Evolutionary conservation across 2,797 vertebrate genomes (phyloP), one percentile per base, ranked within the genome.

Genomic region (Lutjanus campechanus): DNA sequence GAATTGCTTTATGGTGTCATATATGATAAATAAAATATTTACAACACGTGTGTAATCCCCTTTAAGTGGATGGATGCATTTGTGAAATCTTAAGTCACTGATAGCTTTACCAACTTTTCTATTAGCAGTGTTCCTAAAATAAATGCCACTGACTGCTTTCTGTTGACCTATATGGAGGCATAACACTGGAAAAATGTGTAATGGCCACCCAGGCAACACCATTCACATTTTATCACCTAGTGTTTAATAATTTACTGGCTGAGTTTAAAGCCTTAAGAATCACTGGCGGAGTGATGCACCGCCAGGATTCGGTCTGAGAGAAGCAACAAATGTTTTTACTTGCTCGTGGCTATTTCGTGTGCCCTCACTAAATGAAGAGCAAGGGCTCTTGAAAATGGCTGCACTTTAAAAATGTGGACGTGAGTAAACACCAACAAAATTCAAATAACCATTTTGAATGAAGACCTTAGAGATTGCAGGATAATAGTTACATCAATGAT

Each of bases 151-250:
- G 50, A 40, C 74, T 55, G 44, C 63, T 67, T 83, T 73, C 50
- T 65, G 22, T 78, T 76, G 77, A 84, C 72, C 64, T 70, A 68
- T 79, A 63, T 54, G 46, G 72, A 82, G 22, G 69, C 66, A 77
- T 65, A 81, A 81, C 68, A 69, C 73, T 71, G 77, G 82, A 89
- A 85, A 85, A 83, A 76, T 58, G 53, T 74, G 71, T 85, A 79
- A 90, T 77, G 78, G 68, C 73, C 85, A 85, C 75, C 65, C 53
- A 41, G 75, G 76, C 89, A 89, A 91, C 83, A 69, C 66, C 75
- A 89, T 88, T 89, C 85, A 91, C 84, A 85, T 93, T 91, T 92
- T 89, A 94, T 85, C 85, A 85, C 79, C 79, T 61, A 4, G 59
- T 65, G 29, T 71, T 94, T 77, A 91, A 93, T 92, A 90, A 92